Conservation (phyloP, 2,888 invertebrate species). For the Antheraea assamensis region DNA sequence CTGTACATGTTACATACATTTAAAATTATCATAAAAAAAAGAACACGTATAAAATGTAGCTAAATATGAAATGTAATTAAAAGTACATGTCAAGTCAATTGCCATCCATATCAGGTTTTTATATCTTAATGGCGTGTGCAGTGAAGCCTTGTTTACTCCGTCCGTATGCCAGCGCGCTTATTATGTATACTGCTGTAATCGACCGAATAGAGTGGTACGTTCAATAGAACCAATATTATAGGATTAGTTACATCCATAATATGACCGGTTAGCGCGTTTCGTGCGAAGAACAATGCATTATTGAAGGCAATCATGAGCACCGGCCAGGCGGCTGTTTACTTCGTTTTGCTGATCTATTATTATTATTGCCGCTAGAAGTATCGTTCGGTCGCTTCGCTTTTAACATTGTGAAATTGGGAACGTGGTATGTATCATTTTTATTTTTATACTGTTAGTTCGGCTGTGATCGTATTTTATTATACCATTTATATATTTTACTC, state of each 20-base stretch:
- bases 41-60: background rate
- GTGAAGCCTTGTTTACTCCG: slow-evolving; percentile 65
- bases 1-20: background rate
- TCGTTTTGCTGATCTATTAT: slow-evolving; percentile 70
- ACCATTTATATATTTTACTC: background rate
- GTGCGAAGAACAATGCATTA: slow-evolving; percentile 68
- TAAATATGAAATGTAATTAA: slow-evolving; percentile 31
- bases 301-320: slow-evolving; percentile 68
- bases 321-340: slow-evolving; percentile 67
- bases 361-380: slow-evolving; percentile 48
- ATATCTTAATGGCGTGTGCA: slow-evolving; percentile 71
- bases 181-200: slow-evolving; percentile 50
- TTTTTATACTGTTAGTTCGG: background rate
- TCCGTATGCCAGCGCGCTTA: slow-evolving; percentile 51
- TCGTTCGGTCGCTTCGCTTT: slow-evolving; percentile 36
- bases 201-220: slow-evolving; percentile 37
- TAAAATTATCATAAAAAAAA: background rate
- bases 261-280: slow-evolving; percentile 53
- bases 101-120: slow-evolving; percentile 53
- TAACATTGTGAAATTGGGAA: slow-evolving; percentile 32
- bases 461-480: background rate
- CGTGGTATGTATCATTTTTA: slow-evolving; percentile 7
- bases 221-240: slow-evolving; percentile 26
- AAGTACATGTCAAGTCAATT: slow-evolving; percentile 54
- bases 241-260: slow-evolving; percentile 32